Percentiles rank a stretch among this genome's conserved stretches.
phyloP scores from a whole-genome alignment of 2,797 vertebrate genomes.

The Clarias pachynema region DNA sequence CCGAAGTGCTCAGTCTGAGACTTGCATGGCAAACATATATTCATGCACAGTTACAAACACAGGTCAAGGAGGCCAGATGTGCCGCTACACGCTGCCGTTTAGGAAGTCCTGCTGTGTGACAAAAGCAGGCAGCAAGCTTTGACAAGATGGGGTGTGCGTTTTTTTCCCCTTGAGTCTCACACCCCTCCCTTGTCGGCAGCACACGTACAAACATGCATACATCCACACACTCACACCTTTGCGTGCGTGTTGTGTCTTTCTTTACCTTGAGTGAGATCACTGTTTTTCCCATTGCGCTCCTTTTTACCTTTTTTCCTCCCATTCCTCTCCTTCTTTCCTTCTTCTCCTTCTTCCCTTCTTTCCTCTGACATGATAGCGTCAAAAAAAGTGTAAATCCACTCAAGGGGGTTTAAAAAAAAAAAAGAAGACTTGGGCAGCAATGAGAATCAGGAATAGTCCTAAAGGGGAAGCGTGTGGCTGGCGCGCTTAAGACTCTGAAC shows the following conservation, averaged over 20 bases:
- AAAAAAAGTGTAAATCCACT: constrained; percentile 74
- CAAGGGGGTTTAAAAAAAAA: constrained; percentile 10
- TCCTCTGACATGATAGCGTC: constrained; percentile 76
- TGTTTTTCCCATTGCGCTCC: constrained; percentile 69
- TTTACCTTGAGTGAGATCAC: constrained; percentile 67
- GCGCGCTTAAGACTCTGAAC: constrained; percentile 75
- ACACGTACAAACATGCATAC: constrained; percentile 40
- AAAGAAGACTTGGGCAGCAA: constrained; percentile 14
- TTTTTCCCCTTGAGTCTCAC: constrained; percentile 41
- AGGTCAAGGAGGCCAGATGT: constrained; percentile 65
- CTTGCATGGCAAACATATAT: constrained; percentile 47
- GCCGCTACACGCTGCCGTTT: constrained; percentile 62
- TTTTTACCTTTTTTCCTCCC: constrained; percentile 73
- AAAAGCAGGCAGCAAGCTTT: constrained; percentile 69
- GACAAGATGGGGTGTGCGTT: constrained; percentile 68
- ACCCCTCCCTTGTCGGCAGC: constrained; percentile 8
- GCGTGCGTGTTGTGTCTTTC: constrained; percentile 45
- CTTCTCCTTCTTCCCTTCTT: constrained; percentile 70
- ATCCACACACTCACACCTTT: constrained; percentile 50
- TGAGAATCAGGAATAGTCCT: constrained; percentile 72
- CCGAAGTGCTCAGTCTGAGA: constrained; percentile 32
- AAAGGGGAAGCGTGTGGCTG: constrained; percentile 69
- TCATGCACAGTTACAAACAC: constrained; percentile 54
- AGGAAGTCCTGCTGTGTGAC: constrained; percentile 67
- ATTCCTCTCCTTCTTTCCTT: constrained; percentile 73